Evolutionary conservation across 2,888 invertebrate species (phyloP), one percentile per base, ranked within the genome.

Genomic region (Xanthorhoe designata): DNA sequence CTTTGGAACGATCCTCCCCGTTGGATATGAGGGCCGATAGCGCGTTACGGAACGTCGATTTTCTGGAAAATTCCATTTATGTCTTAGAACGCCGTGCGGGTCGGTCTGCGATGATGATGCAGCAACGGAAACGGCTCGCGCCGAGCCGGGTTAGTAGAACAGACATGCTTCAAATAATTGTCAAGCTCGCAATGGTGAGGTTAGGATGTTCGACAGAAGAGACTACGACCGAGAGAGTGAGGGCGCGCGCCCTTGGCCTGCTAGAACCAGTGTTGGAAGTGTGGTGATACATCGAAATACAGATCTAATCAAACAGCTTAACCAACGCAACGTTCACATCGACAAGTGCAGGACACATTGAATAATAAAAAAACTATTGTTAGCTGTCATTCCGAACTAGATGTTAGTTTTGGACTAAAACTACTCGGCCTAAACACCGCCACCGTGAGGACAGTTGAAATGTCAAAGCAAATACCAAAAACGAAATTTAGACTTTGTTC

Each of bases 1-100:
- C 94, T 95, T 91, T 94, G 94, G 90, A 94, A 94, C 89, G 94
- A 91, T 91, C 94, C 94, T 89, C 94, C 91, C 88, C 92, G 91
- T 91, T 92, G 91, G 92, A 92, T 91, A 93, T 94, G 91, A 94
- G 90, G 86, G 94, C 92, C 87, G 92, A 92, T 90, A 94, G 91
- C 90, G 94, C 94, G 90, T 90, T 94, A 93, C 94, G 94, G 91
- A 94, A 94, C 92, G 94, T 93, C 88, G 94, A 93, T 89, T 93
- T 94, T 94, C 94, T 94, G 94, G 86, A 92, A 93, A 92, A 92
- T 92, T 91, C 87, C 91, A 92, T 90, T 92, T 82, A 85, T 86
- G 90, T 93, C 91, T 91, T 91, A 93, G 92, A 90, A 90, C 88
- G 83, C 88, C 87, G 88, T 86, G 78, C 84, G 50, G 49, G 78